Evolutionary conservation across 2,888 invertebrate species (phyloP).

Genomic region (Catocala nupta): DNA sequence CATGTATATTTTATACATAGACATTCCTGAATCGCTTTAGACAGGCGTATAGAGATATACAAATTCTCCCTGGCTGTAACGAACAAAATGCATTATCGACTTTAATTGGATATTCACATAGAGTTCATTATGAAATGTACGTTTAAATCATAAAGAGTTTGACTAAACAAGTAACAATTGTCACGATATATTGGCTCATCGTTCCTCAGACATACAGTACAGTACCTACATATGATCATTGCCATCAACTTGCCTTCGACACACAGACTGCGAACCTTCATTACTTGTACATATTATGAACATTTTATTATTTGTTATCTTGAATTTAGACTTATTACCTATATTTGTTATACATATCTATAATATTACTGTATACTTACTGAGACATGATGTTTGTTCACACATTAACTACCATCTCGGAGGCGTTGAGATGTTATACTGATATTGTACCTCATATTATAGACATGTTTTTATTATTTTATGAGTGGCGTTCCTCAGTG

Average conservation of each 20-base stretch:
- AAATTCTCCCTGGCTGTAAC: constrained; percentile 48
- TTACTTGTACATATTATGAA: constrained; percentile 41
- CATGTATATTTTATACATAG: constrained; percentile 55
- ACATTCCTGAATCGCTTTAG: constrained; percentile 52
- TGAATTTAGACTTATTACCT: constrained; percentile 36
- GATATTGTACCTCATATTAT: constrained; percentile 56
- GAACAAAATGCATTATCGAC: constrained; percentile 36
- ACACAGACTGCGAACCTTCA: constrained; percentile 13
- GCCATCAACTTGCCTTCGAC: not conserved
- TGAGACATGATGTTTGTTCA: constrained; percentile 35
- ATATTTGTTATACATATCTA: constrained; percentile 32
- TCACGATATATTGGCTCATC: not conserved
- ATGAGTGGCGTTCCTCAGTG: constrained; percentile 83
- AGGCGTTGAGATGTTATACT: constrained; percentile 63
- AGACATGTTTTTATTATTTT: constrained; percentile 72
- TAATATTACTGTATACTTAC: constrained; percentile 41
- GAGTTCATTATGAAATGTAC: not conserved
- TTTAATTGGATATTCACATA: constrained; percentile 16
- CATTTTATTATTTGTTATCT: constrained; percentile 39
- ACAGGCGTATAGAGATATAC: constrained; percentile 45
- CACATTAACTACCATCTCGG: constrained; percentile 46
- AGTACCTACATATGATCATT: not conserved
- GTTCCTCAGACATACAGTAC: not conserved
- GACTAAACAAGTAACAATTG: not conserved
- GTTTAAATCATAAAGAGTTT: constrained; percentile 5